phyloP scores from a whole-genome alignment of 2,113 vertebrate genomes.

The Narcine bancroftii region DNA sequence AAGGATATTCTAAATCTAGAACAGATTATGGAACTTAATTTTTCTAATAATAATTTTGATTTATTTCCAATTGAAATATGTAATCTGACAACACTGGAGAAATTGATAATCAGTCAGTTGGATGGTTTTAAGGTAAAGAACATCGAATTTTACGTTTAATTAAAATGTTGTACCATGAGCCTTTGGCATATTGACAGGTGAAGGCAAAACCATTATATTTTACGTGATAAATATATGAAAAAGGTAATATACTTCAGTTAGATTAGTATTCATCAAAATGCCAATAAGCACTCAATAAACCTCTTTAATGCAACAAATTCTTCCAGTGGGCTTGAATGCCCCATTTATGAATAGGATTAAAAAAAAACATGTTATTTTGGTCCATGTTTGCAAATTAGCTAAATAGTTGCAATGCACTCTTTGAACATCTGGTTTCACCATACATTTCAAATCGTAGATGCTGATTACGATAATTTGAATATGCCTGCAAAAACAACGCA shows the following conservation, averaged over 20 bases:
- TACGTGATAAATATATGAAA: not conserved
- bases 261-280: not conserved
- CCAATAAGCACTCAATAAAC: not conserved
- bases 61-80: constrained; percentile 55
- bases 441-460: no score
- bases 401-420: not conserved
- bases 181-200: not conserved
- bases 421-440: no score
- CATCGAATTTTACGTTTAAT: not conserved
- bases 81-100: constrained; percentile 46
- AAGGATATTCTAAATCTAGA: constrained; percentile 47
- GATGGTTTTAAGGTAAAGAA: constrained; percentile 54
- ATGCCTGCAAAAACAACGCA: no score
- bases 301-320: not conserved
- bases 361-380: not conserved
- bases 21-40: constrained; percentile 50
- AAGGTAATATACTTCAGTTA: not conserved
- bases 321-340: not conserved
- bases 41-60: constrained; percentile 52
- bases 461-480: no score
- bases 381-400: not conserved
- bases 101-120: constrained; percentile 45
- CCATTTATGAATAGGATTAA: not conserved
- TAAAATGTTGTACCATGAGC: not conserved
- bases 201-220: not conserved